Evolutionary conservation across 1,140 invertebrate species (phyloP), one percentile per base, ranked within the genome.

Genomic region (Drosophila mauritiana): DNA sequence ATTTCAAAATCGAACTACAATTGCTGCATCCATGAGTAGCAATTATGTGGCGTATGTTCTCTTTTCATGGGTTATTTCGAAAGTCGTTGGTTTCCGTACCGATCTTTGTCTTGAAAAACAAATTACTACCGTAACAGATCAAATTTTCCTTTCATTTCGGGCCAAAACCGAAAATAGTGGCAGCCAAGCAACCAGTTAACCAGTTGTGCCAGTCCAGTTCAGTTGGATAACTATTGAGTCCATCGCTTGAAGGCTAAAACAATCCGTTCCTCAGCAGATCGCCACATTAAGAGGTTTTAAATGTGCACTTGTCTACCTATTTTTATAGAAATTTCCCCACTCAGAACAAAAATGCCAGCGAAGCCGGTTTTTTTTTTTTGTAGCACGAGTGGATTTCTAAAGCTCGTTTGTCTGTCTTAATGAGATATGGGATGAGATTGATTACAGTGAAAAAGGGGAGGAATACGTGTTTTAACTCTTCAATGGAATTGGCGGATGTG

Each of bases 151-250:
- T 51, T 65, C 59, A 43, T 63, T 65, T 39, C 8, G 58, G 34
- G 42, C 63, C 27, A 49, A 22, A 63, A 31, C 25, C 34, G 12
- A 45, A 42, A 67, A 42, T 36, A 13, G 7, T 63, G 45, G 37
- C 59, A 25, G 13, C 27, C 58, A 52, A 59, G 22, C 54, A 59
- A 52, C 61, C 64, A 68, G 64, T 68, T 68, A 65, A 20, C 61
- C 64, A 68, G 61, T 59, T 49, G 46, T 37, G 36, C 62, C 62
- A 46, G 62, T 64, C 46, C 64, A 64, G 64, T 68, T 63, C 42
- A 37, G 12, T 48, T 27, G 43, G 31, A 52, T 49, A 10, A 48
- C 3, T 17, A 51, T 52, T 52, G 49, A 52, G 51, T 53, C 17
- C 51, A 53, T n/a, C 31, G 40, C 55, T 62, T 27, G 39, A 45